phyloP scores from a whole-genome alignment of 2,113 vertebrate species.

The Takifugu flavidus region DNA sequence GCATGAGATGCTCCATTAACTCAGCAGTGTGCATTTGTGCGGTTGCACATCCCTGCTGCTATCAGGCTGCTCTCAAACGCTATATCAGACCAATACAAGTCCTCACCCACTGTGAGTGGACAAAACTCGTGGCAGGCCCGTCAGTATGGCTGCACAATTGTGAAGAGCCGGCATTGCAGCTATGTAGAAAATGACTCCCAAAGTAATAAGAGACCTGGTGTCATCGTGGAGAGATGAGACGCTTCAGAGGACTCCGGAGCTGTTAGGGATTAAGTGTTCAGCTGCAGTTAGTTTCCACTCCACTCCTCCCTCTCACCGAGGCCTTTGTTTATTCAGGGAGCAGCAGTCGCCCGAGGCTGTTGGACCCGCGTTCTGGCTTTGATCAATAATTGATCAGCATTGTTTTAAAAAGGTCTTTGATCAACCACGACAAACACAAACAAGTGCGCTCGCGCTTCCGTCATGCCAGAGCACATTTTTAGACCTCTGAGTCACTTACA shows the following conservation, averaged over 20 bases:
- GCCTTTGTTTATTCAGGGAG: slow-evolving; percentile 26
- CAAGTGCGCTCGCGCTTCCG: neutral
- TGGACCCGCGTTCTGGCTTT: neutral
- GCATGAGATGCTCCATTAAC: slow-evolving; percentile 58
- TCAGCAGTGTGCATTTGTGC: slow-evolving; percentile 47
- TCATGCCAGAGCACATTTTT: neutral
- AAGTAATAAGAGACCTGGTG: neutral
- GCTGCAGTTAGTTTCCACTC: slow-evolving; percentile 27
- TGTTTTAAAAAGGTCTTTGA: neutral
- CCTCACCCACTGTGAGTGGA: slow-evolving; percentile 27
- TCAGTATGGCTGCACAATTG: slow-evolving; percentile 9
- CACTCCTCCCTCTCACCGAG: slow-evolving; percentile 31
- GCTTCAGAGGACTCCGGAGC: slow-evolving; percentile 6
- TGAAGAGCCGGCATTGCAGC: slow-evolving; percentile 27
- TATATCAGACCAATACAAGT: slow-evolving; percentile 26
- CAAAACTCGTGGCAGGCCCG: slow-evolving; percentile 6
- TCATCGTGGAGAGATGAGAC: slow-evolving; percentile 22
- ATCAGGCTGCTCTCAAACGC: slow-evolving; percentile 35
- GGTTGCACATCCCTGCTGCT: slow-evolving; percentile 48
- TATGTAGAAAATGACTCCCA: slow-evolving; percentile 29
- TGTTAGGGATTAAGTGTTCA: slow-evolving; percentile 18
- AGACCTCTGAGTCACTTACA: neutral
- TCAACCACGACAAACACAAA: neutral
- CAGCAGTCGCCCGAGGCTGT: slow-evolving; percentile 10
- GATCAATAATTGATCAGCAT: slow-evolving; percentile 18